Conservation (phyloP, 2,797 vertebrate genomes). For the Ciconia nigra region DNA sequence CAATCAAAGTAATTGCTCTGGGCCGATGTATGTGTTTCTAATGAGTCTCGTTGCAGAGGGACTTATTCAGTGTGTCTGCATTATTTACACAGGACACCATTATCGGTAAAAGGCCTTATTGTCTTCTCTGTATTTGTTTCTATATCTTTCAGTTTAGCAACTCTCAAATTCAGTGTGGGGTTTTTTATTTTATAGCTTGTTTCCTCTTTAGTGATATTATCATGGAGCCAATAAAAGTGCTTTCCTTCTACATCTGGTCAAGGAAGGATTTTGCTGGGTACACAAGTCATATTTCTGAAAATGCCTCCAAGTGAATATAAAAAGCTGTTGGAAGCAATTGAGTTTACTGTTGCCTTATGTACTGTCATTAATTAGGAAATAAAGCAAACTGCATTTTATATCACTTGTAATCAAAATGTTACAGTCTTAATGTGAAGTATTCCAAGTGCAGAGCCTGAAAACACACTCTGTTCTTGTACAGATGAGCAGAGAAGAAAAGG, state of each 20-base stretch:
- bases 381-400: slow-evolving; percentile 57
- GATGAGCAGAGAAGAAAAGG: background rate
- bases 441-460: background rate
- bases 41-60: slow-evolving; percentile 32
- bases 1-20: slow-evolving; percentile 59
- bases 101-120: slow-evolving; percentile 57
- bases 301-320: slow-evolving; percentile 59
- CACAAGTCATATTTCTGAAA: slow-evolving; percentile 40
- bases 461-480: background rate
- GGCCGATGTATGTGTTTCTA: background rate
- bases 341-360: slow-evolving; percentile 63
- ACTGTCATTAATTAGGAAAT: slow-evolving; percentile 68
- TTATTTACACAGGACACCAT: slow-evolving; percentile 57
- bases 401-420: slow-evolving; percentile 61
- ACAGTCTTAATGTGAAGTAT: background rate
- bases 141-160: slow-evolving; percentile 35
- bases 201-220: slow-evolving; percentile 63
- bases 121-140: slow-evolving; percentile 53
- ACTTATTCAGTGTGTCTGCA: background rate
- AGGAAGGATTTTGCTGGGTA: slow-evolving; percentile 58
- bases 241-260: slow-evolving; percentile 66
- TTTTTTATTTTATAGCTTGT: slow-evolving; percentile 53
- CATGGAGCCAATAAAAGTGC: slow-evolving; percentile 53
- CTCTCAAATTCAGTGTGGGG: slow-evolving; percentile 2
- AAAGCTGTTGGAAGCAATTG: slow-evolving; percentile 64